These are phyloP conservation scores for Loriculus beryllinus DNA, from an alignment of 2,797 vertebrate species.

Conservation along the genomic window DNA sequence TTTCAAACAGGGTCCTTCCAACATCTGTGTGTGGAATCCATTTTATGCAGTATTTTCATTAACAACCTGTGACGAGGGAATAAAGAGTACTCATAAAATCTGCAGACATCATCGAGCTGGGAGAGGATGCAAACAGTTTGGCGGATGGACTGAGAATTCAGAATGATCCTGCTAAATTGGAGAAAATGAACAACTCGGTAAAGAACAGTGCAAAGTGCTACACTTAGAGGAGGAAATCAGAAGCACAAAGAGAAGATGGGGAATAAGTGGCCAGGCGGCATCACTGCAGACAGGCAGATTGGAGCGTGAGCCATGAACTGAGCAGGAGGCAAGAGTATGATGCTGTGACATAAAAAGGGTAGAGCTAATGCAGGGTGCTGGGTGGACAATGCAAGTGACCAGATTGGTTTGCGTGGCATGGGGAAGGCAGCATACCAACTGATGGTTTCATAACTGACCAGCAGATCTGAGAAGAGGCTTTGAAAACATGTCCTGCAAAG, in stretches of 20 bases:
- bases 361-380: not conserved
- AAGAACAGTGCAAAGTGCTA: conserved; percentile 58
- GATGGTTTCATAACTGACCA: not conserved
- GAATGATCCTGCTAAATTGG: conserved; percentile 58
- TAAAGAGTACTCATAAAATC: conserved; percentile 65
- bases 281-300: not conserved
- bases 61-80: conserved; percentile 66
- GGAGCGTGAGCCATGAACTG: not conserved
- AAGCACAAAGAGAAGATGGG: conserved; percentile 44
- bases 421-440: not conserved
- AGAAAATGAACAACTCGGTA: conserved; percentile 59
- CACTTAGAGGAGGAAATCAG: conserved; percentile 54
- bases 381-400: not conserved
- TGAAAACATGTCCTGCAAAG: not conserved
- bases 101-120: conserved; percentile 64
- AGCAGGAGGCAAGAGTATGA: not conserved
- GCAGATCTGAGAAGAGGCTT: not conserved
- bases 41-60: conserved; percentile 66
- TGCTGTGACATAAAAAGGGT: not conserved
- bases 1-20: not conserved
- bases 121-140: conserved; percentile 66
- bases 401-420: not conserved
- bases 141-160: conserved; percentile 60
- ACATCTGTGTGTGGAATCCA: conserved; percentile 55
- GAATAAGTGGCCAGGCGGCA: conserved; percentile 17